These are phyloP conservation scores for Hylaeus volcanicus DNA, from an alignment of 1,140 invertebrate genomes.

Conservation along the genomic window DNA sequence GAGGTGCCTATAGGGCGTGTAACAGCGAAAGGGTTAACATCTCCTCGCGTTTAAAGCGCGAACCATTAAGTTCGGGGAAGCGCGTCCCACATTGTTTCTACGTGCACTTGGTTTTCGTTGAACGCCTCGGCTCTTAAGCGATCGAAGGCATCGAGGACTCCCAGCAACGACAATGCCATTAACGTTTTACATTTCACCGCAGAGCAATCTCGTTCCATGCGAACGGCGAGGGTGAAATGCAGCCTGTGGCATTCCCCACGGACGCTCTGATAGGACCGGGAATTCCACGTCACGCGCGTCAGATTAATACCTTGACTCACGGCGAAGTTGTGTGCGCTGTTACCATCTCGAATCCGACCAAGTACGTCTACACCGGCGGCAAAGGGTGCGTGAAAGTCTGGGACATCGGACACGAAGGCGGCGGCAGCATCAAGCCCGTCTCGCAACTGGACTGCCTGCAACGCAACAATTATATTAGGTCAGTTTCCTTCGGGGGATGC, in stretches of 20 bases:
- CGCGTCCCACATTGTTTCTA: background rate
- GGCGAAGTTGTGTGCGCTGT: slow-evolving; percentile 95
- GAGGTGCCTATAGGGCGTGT: too few species aligned
- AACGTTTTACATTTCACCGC: slow-evolving; percentile 51
- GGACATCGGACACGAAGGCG: slow-evolving; percentile 92
- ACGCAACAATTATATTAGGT: slow-evolving; percentile 97
- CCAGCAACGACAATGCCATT: slow-evolving; percentile 26
- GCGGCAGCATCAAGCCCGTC: slow-evolving; percentile 87
- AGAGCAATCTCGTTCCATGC: slow-evolving; percentile 97
- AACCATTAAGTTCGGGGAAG: background rate
- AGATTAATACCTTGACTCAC: slow-evolving; percentile 95
- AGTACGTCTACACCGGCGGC: slow-evolving; percentile 99
- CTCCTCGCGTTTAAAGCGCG: background rate
- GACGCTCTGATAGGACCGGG: slow-evolving; percentile 95
- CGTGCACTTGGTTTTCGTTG: background rate
- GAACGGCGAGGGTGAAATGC: slow-evolving; percentile 92
- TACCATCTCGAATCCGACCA: slow-evolving; percentile 93
- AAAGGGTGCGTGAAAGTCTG: slow-evolving; percentile 99
- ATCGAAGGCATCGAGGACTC: slow-evolving; percentile 28
- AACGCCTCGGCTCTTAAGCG: slow-evolving; percentile 28
- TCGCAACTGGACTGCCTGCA: slow-evolving; percentile 97
- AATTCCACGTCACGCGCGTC: slow-evolving; percentile 94
- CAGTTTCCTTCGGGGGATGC: background rate
- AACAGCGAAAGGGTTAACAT: too few species aligned
- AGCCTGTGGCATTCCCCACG: slow-evolving; percentile 97